These are phyloP conservation scores for Sitta europaea DNA, from an alignment of 2,113 vertebrate genomes.

Conservation along the genomic window DNA sequence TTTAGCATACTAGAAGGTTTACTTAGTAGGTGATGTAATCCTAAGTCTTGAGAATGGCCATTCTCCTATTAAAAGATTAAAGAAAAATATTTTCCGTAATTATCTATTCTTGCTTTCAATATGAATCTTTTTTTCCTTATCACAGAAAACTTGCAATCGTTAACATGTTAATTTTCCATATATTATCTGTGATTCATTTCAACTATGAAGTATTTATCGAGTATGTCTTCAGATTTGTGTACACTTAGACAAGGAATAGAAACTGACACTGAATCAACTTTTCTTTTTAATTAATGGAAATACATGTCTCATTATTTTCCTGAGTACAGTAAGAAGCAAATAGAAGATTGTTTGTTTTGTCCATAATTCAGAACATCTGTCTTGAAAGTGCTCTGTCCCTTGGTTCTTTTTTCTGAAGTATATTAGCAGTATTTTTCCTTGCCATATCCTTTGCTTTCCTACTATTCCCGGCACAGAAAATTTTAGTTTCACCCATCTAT, in stretches of 20 bases:
- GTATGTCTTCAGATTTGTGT: not conserved
- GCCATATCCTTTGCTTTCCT: not conserved
- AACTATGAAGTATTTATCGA: not conserved
- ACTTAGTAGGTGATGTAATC: not conserved
- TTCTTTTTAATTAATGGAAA: not conserved
- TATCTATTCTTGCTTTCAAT: not conserved
- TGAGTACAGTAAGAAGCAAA: not conserved
- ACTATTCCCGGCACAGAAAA: not conserved
- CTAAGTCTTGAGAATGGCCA: not conserved
- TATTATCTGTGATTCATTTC: not conserved
- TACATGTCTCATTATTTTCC: not conserved
- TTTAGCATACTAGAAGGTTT: not conserved
- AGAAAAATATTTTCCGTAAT: not conserved
- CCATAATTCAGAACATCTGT: not conserved
- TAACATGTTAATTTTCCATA: not conserved
- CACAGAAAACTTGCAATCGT: not conserved
- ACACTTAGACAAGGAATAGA: not conserved
- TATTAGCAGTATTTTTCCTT: not conserved
- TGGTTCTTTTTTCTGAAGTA: not conserved
- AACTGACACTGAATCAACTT: not conserved
- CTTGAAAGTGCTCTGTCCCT: not conserved
- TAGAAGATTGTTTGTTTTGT: not conserved
- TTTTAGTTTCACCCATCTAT: not conserved
- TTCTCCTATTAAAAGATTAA: not conserved
- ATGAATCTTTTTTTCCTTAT: not conserved